Base-by-base conservation (phyloP, 2,113 vertebrate genomes). In the Cyphomyrus discorhynchus region DNA sequence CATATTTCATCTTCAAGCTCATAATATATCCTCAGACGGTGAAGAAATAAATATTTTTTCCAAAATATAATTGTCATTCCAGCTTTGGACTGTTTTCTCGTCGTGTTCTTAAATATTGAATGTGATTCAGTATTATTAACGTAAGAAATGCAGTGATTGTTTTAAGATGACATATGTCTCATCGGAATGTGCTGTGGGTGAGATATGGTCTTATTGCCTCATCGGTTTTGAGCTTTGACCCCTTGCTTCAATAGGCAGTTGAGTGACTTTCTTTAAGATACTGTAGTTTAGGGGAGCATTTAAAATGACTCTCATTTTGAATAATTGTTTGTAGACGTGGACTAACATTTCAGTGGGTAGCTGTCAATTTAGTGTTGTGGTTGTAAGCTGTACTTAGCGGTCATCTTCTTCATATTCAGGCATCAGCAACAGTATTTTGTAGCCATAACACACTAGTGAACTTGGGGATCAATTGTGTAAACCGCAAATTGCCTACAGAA, bases 401-500 rank as follows among this genome's bases (percentile, higher is more conserved):
- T 91, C 93, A 93, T 91, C 42, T 88, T 93, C 91, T 91, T 91
- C 80, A 90, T 92, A 94, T 93, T 90, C 94, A 93, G 89, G 92
- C 89, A 87, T 90, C 90, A 89, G 82, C 93, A 92, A 90, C 93
- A 93, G 93, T 93, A 93, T 94, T 93, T 92, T 93, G 92, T 91
- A 93, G 94, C 92, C 93, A 93, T 93, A 95, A 94, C 95, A 93
- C 88, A 91, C 93, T 91, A 92, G 94, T 92, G 94, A 77, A 93
- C 50, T 90, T 91, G 91, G 89, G 91, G 91, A 92, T 93, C 93
- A 93, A 93, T 89, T 92, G 92, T 93, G 92, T 92, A 94, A 94
- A 92, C 94, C 94, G 92, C 93, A 95, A 94, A 94, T 95, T 95
- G 94, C 93, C 94, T 89, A 92, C 93, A 94, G 92, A 94, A 83